Base-by-base conservation (phyloP, 2,888 invertebrate species). In the Drosophila ezoana region DNA sequence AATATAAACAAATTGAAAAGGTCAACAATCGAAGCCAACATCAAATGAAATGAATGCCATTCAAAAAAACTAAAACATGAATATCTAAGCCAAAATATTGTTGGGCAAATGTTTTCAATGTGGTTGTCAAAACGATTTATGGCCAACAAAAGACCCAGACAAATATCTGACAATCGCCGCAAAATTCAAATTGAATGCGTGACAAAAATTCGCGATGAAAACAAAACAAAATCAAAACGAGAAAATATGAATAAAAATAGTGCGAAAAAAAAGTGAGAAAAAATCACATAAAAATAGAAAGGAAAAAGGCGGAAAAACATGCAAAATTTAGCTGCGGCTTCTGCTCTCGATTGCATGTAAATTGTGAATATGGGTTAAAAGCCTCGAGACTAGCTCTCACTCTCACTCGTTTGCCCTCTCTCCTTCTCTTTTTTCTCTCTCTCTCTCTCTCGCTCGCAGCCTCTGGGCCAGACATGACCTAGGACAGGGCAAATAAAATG, bases 301-400 rank as follows among this genome's bases (percentile, higher is more conserved):
- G 11, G 4, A 11, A 33, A 47, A 28, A 41, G n/a, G n/a, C 13
- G 18, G n/a, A 67, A 72, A 66, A 54, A 56, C 43, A 49, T 23
- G 69, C 65, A 66, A 63, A 70, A 72, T 52, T 32, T 28, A 47
- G 47, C 47, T 49, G 48, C 43, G 61, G 74, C 33, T 56, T 58
- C 45, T 67, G 75, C 54, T 76, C 69, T 76, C 89, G 72, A 81
- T 82, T 64, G 80, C 57, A 76, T 79, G 72, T 66, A 87, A 89
- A 87, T 81, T 53, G 62, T 64, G 70, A 64, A 86, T 87, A 70
- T 86, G 85, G 90, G 89, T 84, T 86, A 86, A 89, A 83, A 53
- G 74, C 71, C 80, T 72, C 51, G 61, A 69, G 71, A 70, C 61
- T 57, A 43, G 23, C 38, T 66, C 28, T 54, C 16, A 52, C n/a